phyloP scores from a whole-genome alignment of 2,113 vertebrate species.

The Rhinopomastus cyanomelas region DNA sequence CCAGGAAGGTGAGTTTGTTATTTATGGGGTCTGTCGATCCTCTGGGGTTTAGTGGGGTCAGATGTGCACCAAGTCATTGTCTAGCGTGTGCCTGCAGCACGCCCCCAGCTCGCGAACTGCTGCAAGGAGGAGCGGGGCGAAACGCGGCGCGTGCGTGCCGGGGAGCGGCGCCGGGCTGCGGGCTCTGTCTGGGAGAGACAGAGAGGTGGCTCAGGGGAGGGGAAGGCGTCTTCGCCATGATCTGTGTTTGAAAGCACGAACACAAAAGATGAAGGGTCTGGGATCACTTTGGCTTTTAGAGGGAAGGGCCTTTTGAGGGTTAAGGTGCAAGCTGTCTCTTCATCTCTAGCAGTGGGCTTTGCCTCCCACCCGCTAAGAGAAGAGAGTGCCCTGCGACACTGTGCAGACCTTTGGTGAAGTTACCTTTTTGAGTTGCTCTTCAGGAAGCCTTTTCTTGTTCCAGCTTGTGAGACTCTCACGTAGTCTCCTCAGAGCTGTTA shows the following conservation, averaged over 20 bases:
- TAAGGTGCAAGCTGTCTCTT: constrained; percentile 50
- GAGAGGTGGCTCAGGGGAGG: neutral
- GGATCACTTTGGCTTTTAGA: constrained; percentile 29
- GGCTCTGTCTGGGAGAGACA: neutral
- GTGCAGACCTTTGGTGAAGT: constrained; percentile 46
- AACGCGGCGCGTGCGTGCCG: neutral
- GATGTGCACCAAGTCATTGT: neutral
- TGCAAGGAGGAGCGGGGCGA: neutral
- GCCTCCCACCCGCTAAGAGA: constrained; percentile 64
- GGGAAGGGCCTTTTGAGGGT: constrained; percentile 46
- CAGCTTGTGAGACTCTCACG: constrained; percentile 41
- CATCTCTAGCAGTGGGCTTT: constrained; percentile 55
- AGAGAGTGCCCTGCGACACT: constrained; percentile 55
- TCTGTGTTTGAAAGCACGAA: constrained; percentile 39
- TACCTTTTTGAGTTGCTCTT: constrained; percentile 53
- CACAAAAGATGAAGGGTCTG: constrained; percentile 53
- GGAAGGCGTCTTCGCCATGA: constrained; percentile 14
- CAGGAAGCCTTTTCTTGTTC: constrained; percentile 62
- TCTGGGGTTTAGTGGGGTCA: too few relatives aligned
- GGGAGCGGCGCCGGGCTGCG: neutral
- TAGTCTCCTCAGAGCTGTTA: constrained; percentile 47
- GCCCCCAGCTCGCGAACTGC: neutral
- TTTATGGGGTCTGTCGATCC: too few relatives aligned
- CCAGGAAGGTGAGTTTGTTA: too few relatives aligned
- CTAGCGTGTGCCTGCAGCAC: neutral